Conservation (phyloP, 2,113 vertebrate species). For the Brachypteracias leptosomus region DNA sequence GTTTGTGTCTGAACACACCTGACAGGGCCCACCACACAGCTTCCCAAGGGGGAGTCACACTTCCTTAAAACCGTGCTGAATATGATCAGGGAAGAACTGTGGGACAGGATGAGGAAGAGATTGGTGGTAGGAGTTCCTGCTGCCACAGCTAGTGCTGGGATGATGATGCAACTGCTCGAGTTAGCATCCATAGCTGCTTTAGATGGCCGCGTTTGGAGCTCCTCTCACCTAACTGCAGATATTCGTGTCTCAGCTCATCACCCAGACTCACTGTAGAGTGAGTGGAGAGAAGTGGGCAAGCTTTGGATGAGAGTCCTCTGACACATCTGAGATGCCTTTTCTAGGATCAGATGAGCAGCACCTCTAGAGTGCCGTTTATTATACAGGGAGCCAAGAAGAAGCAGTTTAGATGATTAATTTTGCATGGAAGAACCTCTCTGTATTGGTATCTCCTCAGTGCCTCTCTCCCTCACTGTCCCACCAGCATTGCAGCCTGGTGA, state of each 20-base stretch:
- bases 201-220: neutral
- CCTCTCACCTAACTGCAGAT: neutral
- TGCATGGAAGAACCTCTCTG: neutral
- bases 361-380: neutral
- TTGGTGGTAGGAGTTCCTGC: neutral
- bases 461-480: neutral
- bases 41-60: neutral
- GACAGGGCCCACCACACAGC: neutral
- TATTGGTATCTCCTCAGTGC: neutral
- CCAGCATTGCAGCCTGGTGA: neutral
- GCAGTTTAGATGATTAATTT: neutral
- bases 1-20: neutral
- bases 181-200: neutral
- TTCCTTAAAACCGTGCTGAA: neutral
- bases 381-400: neutral
- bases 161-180: neutral
- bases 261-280: neutral
- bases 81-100: accelerated
- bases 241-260: neutral
- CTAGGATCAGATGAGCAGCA: neutral
- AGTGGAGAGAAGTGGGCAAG: neutral
- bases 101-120: neutral
- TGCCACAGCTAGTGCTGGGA: neutral
- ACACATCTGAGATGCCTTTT: neutral
- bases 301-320: neutral